Conservation (phyloP, 2,113 vertebrate genomes). For the Zapus hudsonius region DNA sequence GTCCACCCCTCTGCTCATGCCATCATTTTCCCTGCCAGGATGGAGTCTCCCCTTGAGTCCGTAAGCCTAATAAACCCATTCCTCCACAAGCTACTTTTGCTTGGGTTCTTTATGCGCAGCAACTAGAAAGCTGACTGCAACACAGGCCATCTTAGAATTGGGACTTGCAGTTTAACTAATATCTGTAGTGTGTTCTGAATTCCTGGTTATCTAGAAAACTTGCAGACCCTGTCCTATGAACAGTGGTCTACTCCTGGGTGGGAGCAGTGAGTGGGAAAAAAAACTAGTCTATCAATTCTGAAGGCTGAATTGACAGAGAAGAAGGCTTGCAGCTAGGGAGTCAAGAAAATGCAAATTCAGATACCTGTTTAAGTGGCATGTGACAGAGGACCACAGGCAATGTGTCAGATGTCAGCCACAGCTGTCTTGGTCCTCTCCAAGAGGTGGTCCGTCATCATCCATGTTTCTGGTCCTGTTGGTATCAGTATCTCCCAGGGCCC, state of each 20-base stretch:
- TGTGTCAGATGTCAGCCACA: background rate
- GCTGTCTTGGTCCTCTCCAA: background rate
- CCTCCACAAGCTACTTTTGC: too few species aligned
- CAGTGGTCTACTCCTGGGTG: background rate
- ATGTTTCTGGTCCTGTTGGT: background rate
- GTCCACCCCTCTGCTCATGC: too few species aligned
- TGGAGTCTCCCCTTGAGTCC: too few species aligned
- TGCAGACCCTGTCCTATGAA: background rate
- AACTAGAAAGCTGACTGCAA: too few species aligned
- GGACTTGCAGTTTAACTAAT: background rate
- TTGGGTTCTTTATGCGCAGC: too few species aligned
- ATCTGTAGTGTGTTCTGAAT: background rate
- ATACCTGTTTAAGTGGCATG: too few species aligned
- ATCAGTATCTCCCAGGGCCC: background rate
- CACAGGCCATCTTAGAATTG: background rate
- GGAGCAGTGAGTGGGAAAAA: background rate
- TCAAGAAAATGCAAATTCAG: background rate
- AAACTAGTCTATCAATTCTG: background rate
- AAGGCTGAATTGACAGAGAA: background rate
- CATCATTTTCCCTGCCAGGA: too few species aligned
- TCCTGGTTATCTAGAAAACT: background rate
- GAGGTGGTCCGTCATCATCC: background rate
- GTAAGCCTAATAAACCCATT: too few species aligned
- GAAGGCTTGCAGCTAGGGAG: background rate
- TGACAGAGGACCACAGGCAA: background rate